Evolutionary conservation across 2,888 invertebrate genomes (phyloP).

Genomic region (Orchesellides sinensis): DNA sequence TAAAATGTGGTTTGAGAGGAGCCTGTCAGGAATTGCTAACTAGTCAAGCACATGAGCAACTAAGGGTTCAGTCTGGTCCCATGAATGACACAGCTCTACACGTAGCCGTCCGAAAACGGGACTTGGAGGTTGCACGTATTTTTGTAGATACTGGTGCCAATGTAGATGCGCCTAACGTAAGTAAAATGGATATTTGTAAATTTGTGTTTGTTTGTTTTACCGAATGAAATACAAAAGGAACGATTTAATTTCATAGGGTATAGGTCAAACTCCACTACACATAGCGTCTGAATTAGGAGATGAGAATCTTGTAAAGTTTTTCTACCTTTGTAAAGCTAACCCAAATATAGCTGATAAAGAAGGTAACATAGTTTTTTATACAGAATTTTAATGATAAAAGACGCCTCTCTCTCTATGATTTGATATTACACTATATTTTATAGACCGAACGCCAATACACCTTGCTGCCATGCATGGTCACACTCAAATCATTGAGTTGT

Average conservation of each 20-base stretch:
- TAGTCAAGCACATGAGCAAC: slow-evolving; percentile 91
- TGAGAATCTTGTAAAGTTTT: slow-evolving; percentile 94
- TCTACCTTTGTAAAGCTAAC: slow-evolving; percentile 95
- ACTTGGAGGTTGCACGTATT: slow-evolving; percentile 94
- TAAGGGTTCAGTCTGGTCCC: slow-evolving; percentile 77
- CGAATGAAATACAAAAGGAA: too few relatives aligned
- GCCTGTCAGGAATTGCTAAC: slow-evolving; percentile 95
- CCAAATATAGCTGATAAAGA: slow-evolving; percentile 96
- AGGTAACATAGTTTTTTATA: slow-evolving; percentile 78
- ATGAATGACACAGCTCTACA: slow-evolving; percentile 97
- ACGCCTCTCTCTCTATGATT: too few relatives aligned
- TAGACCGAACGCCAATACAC: slow-evolving; percentile 97
- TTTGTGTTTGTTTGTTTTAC: background rate
- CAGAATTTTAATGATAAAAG: background rate
- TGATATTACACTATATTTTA: slow-evolving; percentile 62
- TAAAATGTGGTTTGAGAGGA: slow-evolving; percentile 96
- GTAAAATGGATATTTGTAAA: slow-evolving; percentile 75
- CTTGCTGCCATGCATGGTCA: slow-evolving; percentile 98
- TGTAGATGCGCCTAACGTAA: slow-evolving; percentile 92
- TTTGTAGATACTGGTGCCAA: slow-evolving; percentile 94
- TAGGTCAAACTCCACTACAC: slow-evolving; percentile 94
- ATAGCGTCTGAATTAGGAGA: slow-evolving; percentile 98
- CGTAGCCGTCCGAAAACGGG: slow-evolving; percentile 93
- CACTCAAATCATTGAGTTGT: slow-evolving; percentile 94
- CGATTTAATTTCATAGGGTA: too few relatives aligned